Evolutionary conservation across 2,797 vertebrate species (phyloP).

Genomic region (Sebastes reedi): DNA sequence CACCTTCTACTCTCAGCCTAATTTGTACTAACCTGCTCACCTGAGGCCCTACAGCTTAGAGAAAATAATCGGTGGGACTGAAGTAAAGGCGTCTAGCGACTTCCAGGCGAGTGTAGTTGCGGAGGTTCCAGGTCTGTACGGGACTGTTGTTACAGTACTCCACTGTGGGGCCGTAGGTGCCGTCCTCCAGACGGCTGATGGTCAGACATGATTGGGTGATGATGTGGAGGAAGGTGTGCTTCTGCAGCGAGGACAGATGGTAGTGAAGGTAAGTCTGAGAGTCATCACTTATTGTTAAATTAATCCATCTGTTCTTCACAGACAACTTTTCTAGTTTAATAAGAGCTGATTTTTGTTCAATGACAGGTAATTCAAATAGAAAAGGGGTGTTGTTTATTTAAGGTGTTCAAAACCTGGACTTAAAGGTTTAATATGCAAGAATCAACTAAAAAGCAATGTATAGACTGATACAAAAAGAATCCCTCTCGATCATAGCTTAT

Average conservation of each 20-base stretch:
- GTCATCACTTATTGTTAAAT: slow-evolving; percentile 25
- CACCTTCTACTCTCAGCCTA: slow-evolving; percentile 22
- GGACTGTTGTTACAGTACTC: slow-evolving; percentile 88
- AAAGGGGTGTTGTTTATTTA: background rate
- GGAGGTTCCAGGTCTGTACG: slow-evolving; percentile 88
- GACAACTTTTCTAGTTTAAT: background rate
- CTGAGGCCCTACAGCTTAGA: slow-evolving; percentile 76
- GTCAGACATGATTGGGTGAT: slow-evolving; percentile 95
- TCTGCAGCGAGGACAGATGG: slow-evolving; percentile 83
- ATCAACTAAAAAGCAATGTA: fast-evolving
- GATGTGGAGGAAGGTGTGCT: slow-evolving; percentile 90
- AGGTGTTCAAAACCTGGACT: background rate
- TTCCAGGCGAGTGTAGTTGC: slow-evolving; percentile 88
- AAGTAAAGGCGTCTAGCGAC: slow-evolving; percentile 90
- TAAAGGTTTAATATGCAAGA: background rate
- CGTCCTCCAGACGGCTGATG: slow-evolving; percentile 88
- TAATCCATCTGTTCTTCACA: slow-evolving; percentile 11
- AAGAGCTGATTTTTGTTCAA: background rate
- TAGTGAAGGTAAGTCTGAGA: slow-evolving; percentile 43
- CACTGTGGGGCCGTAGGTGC: slow-evolving; percentile 87
- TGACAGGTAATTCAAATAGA: background rate
- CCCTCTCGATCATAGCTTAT: too few relatives aligned
- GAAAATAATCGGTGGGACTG: slow-evolving; percentile 91
- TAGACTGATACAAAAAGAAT: too few relatives aligned
- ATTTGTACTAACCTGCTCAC: slow-evolving; percentile 76